Percentiles rank a stretch among this genome's conserved stretches.
These are phyloP conservation scores for Dendrolimus houi DNA, from an alignment of 2,888 invertebrate genomes.

Conservation along the genomic window DNA sequence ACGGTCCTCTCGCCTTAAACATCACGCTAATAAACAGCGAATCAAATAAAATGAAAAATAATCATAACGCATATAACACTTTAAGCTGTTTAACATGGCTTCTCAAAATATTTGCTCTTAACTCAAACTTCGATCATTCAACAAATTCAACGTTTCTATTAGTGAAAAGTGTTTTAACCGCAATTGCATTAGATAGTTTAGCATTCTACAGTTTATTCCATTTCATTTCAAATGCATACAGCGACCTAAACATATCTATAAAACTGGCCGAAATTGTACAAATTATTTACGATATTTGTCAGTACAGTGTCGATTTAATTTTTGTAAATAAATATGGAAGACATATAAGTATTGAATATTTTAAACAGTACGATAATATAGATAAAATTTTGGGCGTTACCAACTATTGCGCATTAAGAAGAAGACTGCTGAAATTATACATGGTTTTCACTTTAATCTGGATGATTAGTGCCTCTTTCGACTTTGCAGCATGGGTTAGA, in stretches of 20 bases:
- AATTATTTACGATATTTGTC: constrained; percentile 38
- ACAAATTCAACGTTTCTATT: constrained; percentile 10
- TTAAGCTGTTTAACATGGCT: constrained; percentile 29
- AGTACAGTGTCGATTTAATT: constrained; percentile 44
- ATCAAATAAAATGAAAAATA: constrained; percentile 4
- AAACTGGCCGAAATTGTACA: constrained; percentile 42
- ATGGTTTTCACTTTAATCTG: constrained; percentile 29
- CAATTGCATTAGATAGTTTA: constrained; percentile 22
- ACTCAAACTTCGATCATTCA: constrained; percentile 17
- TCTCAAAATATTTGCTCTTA: constrained; percentile 37
- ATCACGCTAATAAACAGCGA: constrained; percentile 1
- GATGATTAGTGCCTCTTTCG: constrained; percentile 28
- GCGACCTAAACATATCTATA: constrained; percentile 28
- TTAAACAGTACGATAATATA: constrained; percentile 38
- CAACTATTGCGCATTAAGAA: constrained; percentile 24
- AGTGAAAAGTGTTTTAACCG: constrained; percentile 15
- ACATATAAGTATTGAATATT: constrained; percentile 35
- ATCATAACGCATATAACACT: constrained; percentile 15
- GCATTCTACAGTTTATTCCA: constrained; percentile 29
- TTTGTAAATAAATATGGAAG: constrained; percentile 44
- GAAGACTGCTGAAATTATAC: constrained; percentile 26
- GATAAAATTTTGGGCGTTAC: constrained; percentile 35
- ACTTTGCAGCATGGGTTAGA: constrained; percentile 38
- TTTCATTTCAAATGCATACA: constrained; percentile 26
- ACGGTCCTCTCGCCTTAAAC: background rate